phyloP scores from a whole-genome alignment of 2,113 vertebrate species.

The Ibidorhyncha struthersii region DNA sequence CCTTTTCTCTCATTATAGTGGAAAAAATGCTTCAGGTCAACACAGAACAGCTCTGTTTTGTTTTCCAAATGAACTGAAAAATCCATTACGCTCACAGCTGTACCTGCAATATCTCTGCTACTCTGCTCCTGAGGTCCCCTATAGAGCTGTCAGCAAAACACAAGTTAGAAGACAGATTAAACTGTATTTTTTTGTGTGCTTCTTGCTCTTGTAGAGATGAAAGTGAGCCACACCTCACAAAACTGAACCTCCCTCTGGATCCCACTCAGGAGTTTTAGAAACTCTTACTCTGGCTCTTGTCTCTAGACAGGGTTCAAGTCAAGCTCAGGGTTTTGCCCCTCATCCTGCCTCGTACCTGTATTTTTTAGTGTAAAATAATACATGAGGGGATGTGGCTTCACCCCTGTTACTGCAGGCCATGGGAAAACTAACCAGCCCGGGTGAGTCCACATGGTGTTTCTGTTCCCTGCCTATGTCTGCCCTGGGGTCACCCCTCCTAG shows the following conservation, averaged over 20 bases:
- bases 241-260: not conserved
- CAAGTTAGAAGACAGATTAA: not conserved
- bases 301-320: not conserved
- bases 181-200: not conserved
- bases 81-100: slow-evolving; percentile 49
- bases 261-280: not conserved
- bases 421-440: not conserved
- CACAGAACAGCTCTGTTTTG: slow-evolving; percentile 21
- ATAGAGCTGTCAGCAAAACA: slow-evolving; percentile 28
- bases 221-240: not conserved
- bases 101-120: slow-evolving; percentile 4
- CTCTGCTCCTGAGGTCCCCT: not conserved
- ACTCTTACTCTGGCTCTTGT: not conserved
- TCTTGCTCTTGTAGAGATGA: not conserved
- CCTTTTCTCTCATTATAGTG: slow-evolving; percentile 15
- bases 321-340: not conserved
- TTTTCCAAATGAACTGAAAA: slow-evolving; percentile 59
- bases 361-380: not conserved
- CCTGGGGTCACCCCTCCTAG: not conserved
- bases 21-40: slow-evolving; percentile 40
- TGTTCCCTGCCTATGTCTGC: not conserved
- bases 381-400: not conserved
- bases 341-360: not conserved
- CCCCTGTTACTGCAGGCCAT: not conserved
- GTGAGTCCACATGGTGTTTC: not conserved